Conservation (phyloP, 2,797 vertebrate genomes). For the Botia almorhae region DNA sequence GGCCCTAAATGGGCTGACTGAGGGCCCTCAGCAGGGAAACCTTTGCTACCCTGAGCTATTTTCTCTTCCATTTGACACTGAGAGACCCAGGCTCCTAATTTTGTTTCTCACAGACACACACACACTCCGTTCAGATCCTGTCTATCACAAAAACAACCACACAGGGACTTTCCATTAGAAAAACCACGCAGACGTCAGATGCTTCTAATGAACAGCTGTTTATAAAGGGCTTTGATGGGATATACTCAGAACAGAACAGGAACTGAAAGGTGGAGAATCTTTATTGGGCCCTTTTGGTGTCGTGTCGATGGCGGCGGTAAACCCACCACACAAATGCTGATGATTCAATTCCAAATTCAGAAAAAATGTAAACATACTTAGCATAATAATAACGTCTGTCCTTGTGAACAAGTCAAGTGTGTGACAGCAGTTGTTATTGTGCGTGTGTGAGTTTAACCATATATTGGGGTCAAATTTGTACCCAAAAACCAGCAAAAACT, state of each 20-base stretch:
- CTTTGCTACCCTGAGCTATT: slow-evolving; percentile 61
- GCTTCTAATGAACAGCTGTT: slow-evolving; percentile 28
- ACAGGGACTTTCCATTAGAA: slow-evolving; percentile 44
- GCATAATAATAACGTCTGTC: slow-evolving; percentile 6
- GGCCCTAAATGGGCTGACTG: slow-evolving; percentile 64
- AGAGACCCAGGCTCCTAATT: slow-evolving; percentile 57
- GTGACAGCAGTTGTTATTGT: neutral
- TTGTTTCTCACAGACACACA: slow-evolving; percentile 52
- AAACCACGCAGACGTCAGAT: slow-evolving; percentile 24
- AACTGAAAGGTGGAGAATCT: slow-evolving; percentile 42
- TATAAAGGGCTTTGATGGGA: neutral
- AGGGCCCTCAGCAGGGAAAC: slow-evolving; percentile 48
- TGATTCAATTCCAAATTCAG: slow-evolving; percentile 40
- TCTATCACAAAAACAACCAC: slow-evolving; percentile 20
- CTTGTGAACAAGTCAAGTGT: slow-evolving; percentile 14
- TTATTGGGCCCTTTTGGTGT: slow-evolving; percentile 2
- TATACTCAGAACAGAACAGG: slow-evolving; percentile 12
- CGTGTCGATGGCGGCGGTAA: neutral
- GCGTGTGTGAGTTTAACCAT: neutral
- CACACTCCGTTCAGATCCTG: slow-evolving; percentile 32
- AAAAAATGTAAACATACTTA: slow-evolving; percentile 17
- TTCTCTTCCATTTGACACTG: slow-evolving; percentile 59
- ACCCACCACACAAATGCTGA: slow-evolving; percentile 14
- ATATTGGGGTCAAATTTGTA: no score
- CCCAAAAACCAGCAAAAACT: no score